Base-by-base conservation (phyloP, 2,888 invertebrate species). In the Steromphala cineraria region DNA sequence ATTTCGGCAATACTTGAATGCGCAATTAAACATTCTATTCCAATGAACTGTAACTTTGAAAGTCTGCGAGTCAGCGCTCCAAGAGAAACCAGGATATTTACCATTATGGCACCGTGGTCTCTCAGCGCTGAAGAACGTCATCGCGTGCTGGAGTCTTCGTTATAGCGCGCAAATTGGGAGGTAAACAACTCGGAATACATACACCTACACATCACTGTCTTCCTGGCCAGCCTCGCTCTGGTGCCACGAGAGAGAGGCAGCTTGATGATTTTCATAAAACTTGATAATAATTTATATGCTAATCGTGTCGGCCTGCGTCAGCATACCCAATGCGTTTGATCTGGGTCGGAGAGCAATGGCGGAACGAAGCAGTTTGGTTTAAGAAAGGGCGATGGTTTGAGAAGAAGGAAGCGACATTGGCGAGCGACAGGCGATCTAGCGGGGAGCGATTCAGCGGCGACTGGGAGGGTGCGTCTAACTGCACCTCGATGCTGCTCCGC, bases 401-500 rank as follows among this genome's bases (percentile, higher is more conserved):
- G 62, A 13, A 13, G 21, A 17, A 62, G 74, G n/a, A 53, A 21
- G 28, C 77, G 36, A 77, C 56, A 36, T 52, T 62, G 80, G 80
- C 71, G 80, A 74, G 80, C 36, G 36, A 80, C 75, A n/a, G 52
- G 67, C 75, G 78, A 75, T 82, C 62, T 74, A 28, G 67, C 52
- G 75, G 55, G 75, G 79, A 74, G 78, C 62, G 75, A 75, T 71
- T 80, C 78, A 28, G 56, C 79, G 53, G 52, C 75, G 79, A 75
- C 40, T 31, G 78, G 76, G 67, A 81, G 80, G 79, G 55, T 80
- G 36, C 21, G 80, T 67, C 67, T 52, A 74, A 56, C 67, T 62
- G 53, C 46, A 46, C 24, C 55, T 83, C 84, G 83, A 91, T 91
- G 91, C 86, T 90, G 87, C 87, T 91, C 55, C 86, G 89, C 75